A percentile compares a stretch with the other conserved stretches of the same genome.
Evolutionary conservation across 1,140 invertebrate species (phyloP).

Genomic region (Drosophila pseudoananassae): DNA sequence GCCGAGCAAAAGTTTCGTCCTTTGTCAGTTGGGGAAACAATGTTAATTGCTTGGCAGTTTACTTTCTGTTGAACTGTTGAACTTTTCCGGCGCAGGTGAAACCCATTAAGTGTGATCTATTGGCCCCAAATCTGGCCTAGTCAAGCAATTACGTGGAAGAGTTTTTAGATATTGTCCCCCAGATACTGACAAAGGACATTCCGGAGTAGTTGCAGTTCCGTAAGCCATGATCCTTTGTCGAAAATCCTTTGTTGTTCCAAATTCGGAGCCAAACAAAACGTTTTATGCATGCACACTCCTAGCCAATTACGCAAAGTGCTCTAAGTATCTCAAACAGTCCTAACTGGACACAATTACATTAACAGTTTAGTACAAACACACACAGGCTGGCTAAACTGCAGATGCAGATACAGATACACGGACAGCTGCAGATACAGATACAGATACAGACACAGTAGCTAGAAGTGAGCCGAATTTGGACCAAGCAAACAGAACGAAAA

Average conservation of each 20-base stretch:
- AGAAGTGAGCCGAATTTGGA: conserved; percentile 17
- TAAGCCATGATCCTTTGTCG: conserved; percentile 2
- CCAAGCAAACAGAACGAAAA: conserved; percentile 64
- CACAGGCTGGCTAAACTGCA: conserved; percentile 2
- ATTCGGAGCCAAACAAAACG: conserved; percentile 52
- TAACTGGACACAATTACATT: conserved; percentile 77
- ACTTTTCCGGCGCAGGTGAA: conserved; percentile 19
- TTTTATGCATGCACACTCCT: conserved; percentile 67
- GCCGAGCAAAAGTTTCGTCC: conserved; percentile 26
- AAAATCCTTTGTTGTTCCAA: conserved; percentile 27
- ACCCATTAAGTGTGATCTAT: conserved; percentile 5
- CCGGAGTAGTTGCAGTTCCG: neutral
- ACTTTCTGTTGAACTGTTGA: conserved; percentile 23
- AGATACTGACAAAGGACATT: neutral
- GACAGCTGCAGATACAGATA: neutral
- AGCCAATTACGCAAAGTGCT: conserved; percentile 76
- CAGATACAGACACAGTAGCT: conserved; percentile 2
- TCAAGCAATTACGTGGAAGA: neutral
- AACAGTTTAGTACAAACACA: conserved; percentile 63
- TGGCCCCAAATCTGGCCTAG: neutral
- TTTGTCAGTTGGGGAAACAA: conserved; percentile 43
- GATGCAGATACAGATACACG: too few species aligned
- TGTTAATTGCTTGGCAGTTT: conserved; percentile 52
- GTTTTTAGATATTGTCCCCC: neutral
- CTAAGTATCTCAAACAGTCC: conserved; percentile 60